Percentiles rank a stretch among this genome's conserved stretches.
Evolutionary conservation across 2,888 invertebrate species (phyloP).

Genomic region (Sinotaia quadrata): DNA sequence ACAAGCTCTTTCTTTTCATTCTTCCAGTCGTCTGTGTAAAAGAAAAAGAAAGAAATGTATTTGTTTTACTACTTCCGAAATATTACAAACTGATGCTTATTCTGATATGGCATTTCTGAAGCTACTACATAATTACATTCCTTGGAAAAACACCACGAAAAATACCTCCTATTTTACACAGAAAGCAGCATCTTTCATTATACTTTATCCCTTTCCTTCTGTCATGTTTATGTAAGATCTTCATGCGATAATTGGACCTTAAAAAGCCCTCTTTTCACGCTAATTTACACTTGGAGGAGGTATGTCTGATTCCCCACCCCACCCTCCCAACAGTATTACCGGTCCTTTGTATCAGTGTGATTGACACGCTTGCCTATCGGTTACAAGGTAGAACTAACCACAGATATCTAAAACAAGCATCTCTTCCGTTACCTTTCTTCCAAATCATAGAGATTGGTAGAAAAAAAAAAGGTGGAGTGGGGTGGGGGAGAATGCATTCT

Average conservation of each 20-base stretch:
- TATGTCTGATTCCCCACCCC: neutral
- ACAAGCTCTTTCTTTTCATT: too few relatives aligned
- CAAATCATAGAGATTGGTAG: neutral
- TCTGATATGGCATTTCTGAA: too few relatives aligned
- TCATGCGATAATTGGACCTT: constrained; percentile 12
- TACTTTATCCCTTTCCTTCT: neutral
- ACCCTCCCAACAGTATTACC: too few relatives aligned
- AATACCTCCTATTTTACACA: too few relatives aligned
- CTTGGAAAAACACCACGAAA: too few relatives aligned
- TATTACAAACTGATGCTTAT: too few relatives aligned
- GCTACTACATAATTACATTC: too few relatives aligned
- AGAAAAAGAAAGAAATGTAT: too few relatives aligned
- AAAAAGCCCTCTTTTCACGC: constrained; percentile 13
- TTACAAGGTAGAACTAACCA: neutral
- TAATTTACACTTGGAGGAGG: constrained; percentile 8
- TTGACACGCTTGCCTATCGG: neutral
- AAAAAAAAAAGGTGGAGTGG: too few relatives aligned
- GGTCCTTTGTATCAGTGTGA: neutral
- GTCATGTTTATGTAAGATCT: constrained; percentile 17
- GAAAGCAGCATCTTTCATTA: neutral
- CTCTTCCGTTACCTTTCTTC: neutral
- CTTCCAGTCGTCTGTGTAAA: too few relatives aligned
- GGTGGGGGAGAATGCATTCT: too few relatives aligned
- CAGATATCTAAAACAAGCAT: neutral
- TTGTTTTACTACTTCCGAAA: too few relatives aligned